These are phyloP conservation scores for Lutjanus argentimaculatus DNA, from an alignment of 2,797 vertebrate genomes.

Conservation along the genomic window DNA sequence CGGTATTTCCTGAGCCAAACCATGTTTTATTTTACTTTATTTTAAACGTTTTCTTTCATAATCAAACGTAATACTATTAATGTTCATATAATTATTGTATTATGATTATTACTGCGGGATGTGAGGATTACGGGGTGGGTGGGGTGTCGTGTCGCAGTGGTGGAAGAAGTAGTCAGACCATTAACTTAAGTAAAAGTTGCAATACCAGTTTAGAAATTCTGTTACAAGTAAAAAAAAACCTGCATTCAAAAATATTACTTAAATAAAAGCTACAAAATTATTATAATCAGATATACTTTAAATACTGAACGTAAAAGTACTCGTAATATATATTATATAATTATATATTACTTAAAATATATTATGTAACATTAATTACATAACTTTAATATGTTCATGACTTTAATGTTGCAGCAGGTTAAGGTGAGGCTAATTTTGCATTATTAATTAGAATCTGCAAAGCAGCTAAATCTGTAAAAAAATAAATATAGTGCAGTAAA, in stretches of 20 bases:
- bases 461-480: neutral
- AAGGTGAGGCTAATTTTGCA: neutral
- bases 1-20: too few relatives aligned
- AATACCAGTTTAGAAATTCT: neutral
- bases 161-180: too few relatives aligned
- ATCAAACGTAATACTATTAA: neutral
- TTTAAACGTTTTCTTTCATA: neutral
- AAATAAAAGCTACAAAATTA: neutral
- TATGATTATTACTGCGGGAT: too few relatives aligned
- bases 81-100: too few relatives aligned
- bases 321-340: neutral
- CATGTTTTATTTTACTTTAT: too few relatives aligned
- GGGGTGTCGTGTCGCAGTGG: neutral
- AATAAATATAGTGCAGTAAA: neutral
- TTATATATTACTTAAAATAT: too few relatives aligned
- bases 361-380: too few relatives aligned
- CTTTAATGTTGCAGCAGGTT: neutral
- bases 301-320: neutral
- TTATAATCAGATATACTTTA: neutral
- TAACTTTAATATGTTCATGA: neutral
- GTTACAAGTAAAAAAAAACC: neutral
- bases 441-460: neutral
- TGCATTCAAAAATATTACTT: neutral
- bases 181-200: too few relatives aligned
- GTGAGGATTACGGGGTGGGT: too few relatives aligned